Evolutionary conservation across 1,140 invertebrate genomes (phyloP), one percentile per base, ranked within the genome.

Genomic region (Batillaria attramentaria): DNA sequence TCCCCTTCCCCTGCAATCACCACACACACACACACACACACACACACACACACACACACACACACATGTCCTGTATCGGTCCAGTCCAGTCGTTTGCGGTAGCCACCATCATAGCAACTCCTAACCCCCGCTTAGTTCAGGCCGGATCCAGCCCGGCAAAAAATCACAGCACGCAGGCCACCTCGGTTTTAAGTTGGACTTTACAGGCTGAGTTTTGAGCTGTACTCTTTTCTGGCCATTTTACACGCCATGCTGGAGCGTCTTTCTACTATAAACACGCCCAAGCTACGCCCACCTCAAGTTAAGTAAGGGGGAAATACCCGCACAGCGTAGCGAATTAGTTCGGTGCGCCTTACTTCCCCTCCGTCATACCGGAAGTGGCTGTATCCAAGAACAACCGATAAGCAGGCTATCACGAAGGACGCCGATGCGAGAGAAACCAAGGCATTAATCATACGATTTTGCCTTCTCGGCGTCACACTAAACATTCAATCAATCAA

Each of bases 331-430:
- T 66, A 8, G 20, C 31, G 10, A 31, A 16, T 24, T 8, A n/a
- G 35, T 31, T n/a, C 18, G 33, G 10, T 13, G 24, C 3, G 39
- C 8, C 13, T 70, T 75, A 39, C 28, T 60, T 75, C 57, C 37
- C 73, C 41, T 31, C 2, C 33, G 57, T 6, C 5, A 6, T 24
- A 62, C 37, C 73, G 73, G 73, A 75, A 62, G 39, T 65, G 13
- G 54, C 39, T 1, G 73, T 75, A 60, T 60, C 73, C 57, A 39
- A 1, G 39, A 57, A 75, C 73, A 39, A 62, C 54, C 28, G 0
- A 13, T 37, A 28, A n/a, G 31, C 33, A 62, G 35, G 39, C 3
- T 1, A 39, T 3, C 24, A 41, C 31, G 33, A 39, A 16, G 6
- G 24, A 13, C 33, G 50, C 1, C 28, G n/a, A 57, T 6, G 50